phyloP scores from a whole-genome alignment of 2,797 vertebrate genomes.

The Scolopax bukidnonensis region DNA sequence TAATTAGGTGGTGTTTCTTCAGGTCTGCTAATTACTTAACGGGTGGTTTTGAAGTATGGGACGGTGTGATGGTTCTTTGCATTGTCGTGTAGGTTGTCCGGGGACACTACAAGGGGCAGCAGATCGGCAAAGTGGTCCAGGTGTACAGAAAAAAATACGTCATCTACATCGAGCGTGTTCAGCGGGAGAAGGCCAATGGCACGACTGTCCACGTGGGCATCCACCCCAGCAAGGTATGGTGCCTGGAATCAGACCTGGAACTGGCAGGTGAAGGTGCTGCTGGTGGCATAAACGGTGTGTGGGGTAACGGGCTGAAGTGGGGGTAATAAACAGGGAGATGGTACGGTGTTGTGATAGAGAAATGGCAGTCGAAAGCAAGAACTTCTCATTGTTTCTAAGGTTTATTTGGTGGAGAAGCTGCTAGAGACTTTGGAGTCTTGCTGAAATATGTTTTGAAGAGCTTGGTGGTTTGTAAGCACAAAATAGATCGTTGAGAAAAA shows the following conservation, averaged over 20 bases:
- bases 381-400: fast-evolving
- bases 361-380: neutral
- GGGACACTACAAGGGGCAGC: slow-evolving; percentile 96
- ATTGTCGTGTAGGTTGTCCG: slow-evolving; percentile 84
- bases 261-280: neutral
- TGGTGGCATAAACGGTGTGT: fast-evolving
- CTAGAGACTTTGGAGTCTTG: neutral
- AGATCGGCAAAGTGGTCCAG: slow-evolving; percentile 95
- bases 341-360: fast-evolving
- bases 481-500: fast-evolving
- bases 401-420: neutral
- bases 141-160: slow-evolving; percentile 96
- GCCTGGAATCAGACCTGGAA: fast-evolving
- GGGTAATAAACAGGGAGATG: neutral
- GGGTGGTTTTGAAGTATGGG: neutral
- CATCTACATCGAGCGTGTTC: slow-evolving; percentile 94
- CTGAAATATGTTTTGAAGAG: neutral
- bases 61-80: neutral
- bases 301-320: neutral
- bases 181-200: slow-evolving; percentile 96
- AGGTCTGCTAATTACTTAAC: fast-evolving
- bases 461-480: neutral
- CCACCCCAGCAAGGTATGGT: slow-evolving; percentile 92
- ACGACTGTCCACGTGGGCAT: slow-evolving; percentile 94
- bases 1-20: fast-evolving